Evolutionary conservation across 2,113 vertebrate genomes (phyloP), one percentile per base, ranked within the genome.

Genomic region (Picathartes gymnocephalus): DNA sequence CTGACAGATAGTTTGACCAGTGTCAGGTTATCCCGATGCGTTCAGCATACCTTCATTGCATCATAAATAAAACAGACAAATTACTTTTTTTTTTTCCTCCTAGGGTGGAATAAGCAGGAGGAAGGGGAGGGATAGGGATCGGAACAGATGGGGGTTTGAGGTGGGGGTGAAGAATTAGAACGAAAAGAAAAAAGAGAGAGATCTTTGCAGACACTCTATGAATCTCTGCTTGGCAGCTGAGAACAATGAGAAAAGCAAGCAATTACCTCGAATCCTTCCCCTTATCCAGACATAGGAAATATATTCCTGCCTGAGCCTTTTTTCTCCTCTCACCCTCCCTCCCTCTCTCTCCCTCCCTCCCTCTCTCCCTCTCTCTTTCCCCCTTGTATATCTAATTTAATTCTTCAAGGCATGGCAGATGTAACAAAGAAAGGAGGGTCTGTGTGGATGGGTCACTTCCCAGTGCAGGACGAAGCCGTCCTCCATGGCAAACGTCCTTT

Each of bases 31-130:
- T 98, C 98, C 98, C 98, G 98, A 99, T 98, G 98, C 97, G 93
- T 98, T 99, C 98, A 98, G 98, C 98, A 99, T 99, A 99, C 99
- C 99, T 99, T 99, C 98, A 98, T 98, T 98, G 98, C 98, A 98
- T 99, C 99, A 99, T 99, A 99, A 99, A 99, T 99, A 99, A 99
- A 99, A 97, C 99, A 99, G 99, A 99, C 98, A 98, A 99, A 99
- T 99, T 93, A 98, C 99, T 98, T 98, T 98, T 95, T 80, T 78
- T 66, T 97, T 97, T 96, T 97, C 28, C 84, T 96, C 92, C 97
- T 96, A 57, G 95, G 98, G 96, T 96, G 97, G 96, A 97, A 98
- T 96, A 98, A 98, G 98, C 97, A 79, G 96, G 85, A 96, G 90
- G 96, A 98, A 96, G 93, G 97, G 96, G 96, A 97, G 95, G 93